phyloP scores from a whole-genome alignment of 2,888 invertebrate genomes.

The Andrena praecox region DNA sequence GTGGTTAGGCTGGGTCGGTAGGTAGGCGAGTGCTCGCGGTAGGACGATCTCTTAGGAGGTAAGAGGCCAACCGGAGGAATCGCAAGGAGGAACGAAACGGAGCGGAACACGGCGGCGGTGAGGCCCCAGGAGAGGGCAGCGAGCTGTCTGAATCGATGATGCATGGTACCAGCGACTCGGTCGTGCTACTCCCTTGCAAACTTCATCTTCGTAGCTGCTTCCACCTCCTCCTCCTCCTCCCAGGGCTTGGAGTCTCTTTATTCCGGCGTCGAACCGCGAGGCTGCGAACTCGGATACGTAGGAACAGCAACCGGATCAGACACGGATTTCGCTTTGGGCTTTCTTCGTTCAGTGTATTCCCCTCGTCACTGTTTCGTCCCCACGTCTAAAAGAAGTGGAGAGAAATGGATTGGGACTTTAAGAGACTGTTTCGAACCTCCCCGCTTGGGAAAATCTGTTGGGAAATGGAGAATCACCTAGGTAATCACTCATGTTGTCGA shows the following conservation, averaged over 20 bases:
- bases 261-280: constrained; percentile 54
- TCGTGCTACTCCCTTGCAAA: constrained; percentile 76
- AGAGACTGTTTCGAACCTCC: not conserved
- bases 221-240: constrained; percentile 23
- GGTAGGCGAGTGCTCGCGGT: constrained; percentile 53
- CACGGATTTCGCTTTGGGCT: constrained; percentile 24
- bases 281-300: constrained; percentile 45
- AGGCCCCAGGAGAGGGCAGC: constrained; percentile 49
- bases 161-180: constrained; percentile 77
- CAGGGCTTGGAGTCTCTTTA: constrained; percentile 33
- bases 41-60: constrained; percentile 57
- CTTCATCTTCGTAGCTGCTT: constrained; percentile 68
- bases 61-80: constrained; percentile 61
- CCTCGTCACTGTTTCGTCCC: not conserved
- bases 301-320: constrained; percentile 52
- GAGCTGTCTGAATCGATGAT: constrained; percentile 81
- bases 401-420: not conserved
- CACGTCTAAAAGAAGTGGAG: not conserved
- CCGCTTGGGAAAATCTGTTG: not conserved
- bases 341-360: constrained; percentile 4
- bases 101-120: constrained; percentile 54
- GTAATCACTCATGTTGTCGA: no score
- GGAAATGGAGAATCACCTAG: not conserved
- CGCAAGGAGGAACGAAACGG: constrained; percentile 63
- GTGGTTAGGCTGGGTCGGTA: constrained; percentile 52